Evolutionary conservation across 2,113 vertebrate genomes (phyloP).

Genomic region (Peromyscus leucopus): DNA sequence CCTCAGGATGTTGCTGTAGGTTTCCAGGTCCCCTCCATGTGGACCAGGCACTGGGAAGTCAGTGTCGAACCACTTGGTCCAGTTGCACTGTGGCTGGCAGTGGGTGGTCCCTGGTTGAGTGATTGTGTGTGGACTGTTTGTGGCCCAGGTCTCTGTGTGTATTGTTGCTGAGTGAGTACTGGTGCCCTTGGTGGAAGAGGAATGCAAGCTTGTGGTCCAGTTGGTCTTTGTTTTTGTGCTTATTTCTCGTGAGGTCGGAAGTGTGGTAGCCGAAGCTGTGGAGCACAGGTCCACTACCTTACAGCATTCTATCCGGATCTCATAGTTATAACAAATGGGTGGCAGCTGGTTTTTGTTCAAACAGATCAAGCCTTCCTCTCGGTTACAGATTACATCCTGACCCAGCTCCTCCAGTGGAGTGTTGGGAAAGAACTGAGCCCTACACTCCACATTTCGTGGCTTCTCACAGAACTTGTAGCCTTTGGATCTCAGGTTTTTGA

Average conservation of each 20-base stretch:
- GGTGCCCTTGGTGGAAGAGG: neutral
- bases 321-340: constrained; percentile 85
- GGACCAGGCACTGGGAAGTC: constrained; percentile 71
- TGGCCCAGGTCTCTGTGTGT: neutral
- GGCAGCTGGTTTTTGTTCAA: constrained; percentile 83
- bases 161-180: constrained; percentile 9
- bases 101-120: rapidly evolving
- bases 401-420: constrained; percentile 25
- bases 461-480: constrained; percentile 81
- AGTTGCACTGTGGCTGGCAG: constrained; percentile 68
- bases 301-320: constrained; percentile 87
- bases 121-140: neutral
- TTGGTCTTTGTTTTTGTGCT: rapidly evolving
- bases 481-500: constrained; percentile 63
- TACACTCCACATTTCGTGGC: constrained; percentile 72
- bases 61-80: constrained; percentile 85
- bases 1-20: constrained; percentile 81
- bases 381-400: constrained; percentile 79
- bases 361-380: constrained; percentile 80
- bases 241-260: rapidly evolving
- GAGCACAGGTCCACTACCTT: neutral
- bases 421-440: constrained; percentile 71
- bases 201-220: rapidly evolving
- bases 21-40: constrained; percentile 82
- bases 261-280: rapidly evolving